Evolutionary conservation across 1,140 invertebrate species (phyloP), one percentile per base, ranked within the genome.

Genomic region (Drosophila aff.): DNA sequence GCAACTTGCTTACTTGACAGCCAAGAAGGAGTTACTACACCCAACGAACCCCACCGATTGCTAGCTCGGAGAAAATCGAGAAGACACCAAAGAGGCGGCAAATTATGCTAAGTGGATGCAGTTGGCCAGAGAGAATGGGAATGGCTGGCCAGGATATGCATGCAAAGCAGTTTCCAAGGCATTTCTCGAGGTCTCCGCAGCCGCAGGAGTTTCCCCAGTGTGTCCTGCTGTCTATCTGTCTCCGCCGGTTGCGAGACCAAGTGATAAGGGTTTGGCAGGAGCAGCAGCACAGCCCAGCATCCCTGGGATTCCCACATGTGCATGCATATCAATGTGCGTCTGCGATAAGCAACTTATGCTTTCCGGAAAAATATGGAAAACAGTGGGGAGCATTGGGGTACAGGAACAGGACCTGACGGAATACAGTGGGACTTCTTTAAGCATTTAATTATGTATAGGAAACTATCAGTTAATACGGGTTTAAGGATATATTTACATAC

Each of bases 51-150:
- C 50, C 23, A 23, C 52, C 31, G 18, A 3, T 53, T 23, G 13
- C 33, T n/a, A 44, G 26, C 58, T 62, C 23, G 6, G 23, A 31
- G 31, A 23, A 64, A 59, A 43, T 13, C 55, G 28, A 46, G 21
- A 66, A 61, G 43, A 68, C 60, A 46, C 60, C 60, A 65, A 77
- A 63, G 73, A 63, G 85, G 68, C 77, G 63, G 67, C 77, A 87
- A 87, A 87, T 87, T 87, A 87, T 87, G 84, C 84, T 87, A 87
- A 87, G 71, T 78, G 90, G 81, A 84, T 87, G 84, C 84, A 87
- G 80, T 87, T 84, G 79, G 76, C 50, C 67, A 49, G 28, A 65
- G 47, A 43, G 18, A 33, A 36, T 46, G 57, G 28, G 57, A 58
- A 62, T 65, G 60, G 52, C 58, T 57, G 43, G 53, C 43, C 53